These are phyloP conservation scores for Eurytoma adleriae DNA, from an alignment of 2,888 invertebrate genomes.

Conservation along the genomic window DNA sequence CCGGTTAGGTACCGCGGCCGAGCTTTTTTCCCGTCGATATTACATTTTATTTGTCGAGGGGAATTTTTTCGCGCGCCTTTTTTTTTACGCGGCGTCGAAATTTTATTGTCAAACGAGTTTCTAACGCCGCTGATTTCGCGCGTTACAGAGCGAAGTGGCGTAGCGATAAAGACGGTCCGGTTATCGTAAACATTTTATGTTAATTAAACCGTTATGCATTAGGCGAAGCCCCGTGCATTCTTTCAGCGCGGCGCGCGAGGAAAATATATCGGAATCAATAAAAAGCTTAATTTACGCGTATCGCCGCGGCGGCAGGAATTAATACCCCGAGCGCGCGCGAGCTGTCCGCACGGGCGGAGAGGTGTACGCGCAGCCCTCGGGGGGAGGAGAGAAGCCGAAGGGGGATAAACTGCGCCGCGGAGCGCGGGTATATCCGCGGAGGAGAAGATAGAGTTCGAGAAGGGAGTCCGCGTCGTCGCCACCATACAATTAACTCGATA, in stretches of 20 bases:
- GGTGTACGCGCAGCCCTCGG: neutral
- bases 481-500: constrained; percentile 67
- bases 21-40: too few relatives aligned
- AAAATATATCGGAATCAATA: neutral
- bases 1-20: too few relatives aligned
- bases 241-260: neutral
- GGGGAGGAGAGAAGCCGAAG: neutral
- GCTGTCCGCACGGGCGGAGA: neutral
- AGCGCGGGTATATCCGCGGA: neutral
- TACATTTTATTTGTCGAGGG: too few relatives aligned
- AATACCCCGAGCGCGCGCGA: neutral
- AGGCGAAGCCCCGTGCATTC: neutral
- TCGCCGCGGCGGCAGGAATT: neutral
- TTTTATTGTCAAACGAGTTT: too few relatives aligned
- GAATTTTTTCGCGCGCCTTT: too few relatives aligned
- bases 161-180: neutral
- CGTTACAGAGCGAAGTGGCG: too few relatives aligned
- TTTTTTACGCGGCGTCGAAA: too few relatives aligned
- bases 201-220: neutral
- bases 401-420: neutral
- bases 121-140: too few relatives aligned
- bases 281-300: neutral
- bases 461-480: constrained; percentile 42
- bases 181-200: constrained; percentile 2
- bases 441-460: neutral